Evolutionary conservation across 2,888 invertebrate species (phyloP), one percentile per base, ranked within the genome.

Genomic region (Nemotelus pantherinus): DNA sequence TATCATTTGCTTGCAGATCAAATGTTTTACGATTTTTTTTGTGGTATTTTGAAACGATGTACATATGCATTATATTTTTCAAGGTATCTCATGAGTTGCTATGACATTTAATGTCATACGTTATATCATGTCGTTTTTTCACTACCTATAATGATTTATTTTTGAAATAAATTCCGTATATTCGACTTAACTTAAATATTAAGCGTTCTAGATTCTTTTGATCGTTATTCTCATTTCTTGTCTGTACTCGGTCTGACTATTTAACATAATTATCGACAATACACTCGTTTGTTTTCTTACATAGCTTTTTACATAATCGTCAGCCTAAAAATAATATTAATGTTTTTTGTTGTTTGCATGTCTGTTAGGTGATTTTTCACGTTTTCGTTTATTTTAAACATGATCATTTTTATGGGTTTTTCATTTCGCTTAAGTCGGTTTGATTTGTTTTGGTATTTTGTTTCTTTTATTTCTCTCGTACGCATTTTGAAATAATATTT

Each of bases 101-200:
- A 47, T 63, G 74, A 74, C 74, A 74, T 74, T 74, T 74, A 74
- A 74, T 74, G 74, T 60, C 74, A 60, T 43, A 70, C 25, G 25
- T 25, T 25, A 25, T 43, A n/a, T 55, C 44, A 41, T 74, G 74
- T 55, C 74, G 45, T 60, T 72, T 74, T 57, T 47, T 63, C 63
- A 60, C 60, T 74, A 74, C 63, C 74, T 74, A 74, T 70, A 60
- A 70, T 72, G 58, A 72, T 76, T 76, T 76, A 76, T 76, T 76
- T 76, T 76, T 76, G 76, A 65, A 65, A 76, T 76, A 76, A 76
- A 76, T 55, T 53, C 39, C 58, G 39, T 53, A 65, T 53, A 53
- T 76, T 50, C 65, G 6, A 76, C 65, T 76, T 76, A 77, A 77
- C 72, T 77, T 74, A 77, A 77, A 77, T 77, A 77, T 77, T 77